phyloP scores from a whole-genome alignment of 1,140 invertebrate genomes.

The Cotesia vestalis region DNA sequence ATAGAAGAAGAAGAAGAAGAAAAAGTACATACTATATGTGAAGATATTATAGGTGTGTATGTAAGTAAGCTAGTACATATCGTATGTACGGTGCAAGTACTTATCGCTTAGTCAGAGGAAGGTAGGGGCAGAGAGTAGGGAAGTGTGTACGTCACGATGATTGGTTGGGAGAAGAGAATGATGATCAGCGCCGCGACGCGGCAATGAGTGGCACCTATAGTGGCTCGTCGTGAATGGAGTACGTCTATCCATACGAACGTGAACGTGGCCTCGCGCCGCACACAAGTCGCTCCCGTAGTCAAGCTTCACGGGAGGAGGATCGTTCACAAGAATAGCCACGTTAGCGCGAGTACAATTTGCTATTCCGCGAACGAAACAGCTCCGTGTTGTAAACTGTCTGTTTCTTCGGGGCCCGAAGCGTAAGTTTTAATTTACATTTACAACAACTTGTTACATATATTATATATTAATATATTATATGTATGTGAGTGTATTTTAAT shows the following conservation, averaged over 20 bases:
- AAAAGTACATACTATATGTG: too few species aligned
- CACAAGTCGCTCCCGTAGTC: constrained; percentile 34
- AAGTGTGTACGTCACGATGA: constrained; percentile 37
- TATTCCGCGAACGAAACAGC: constrained; percentile 62
- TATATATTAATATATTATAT: too few species aligned
- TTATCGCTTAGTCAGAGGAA: background rate
- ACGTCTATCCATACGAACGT: constrained; percentile 40
- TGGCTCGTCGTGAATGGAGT: constrained; percentile 36
- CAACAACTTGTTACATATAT: too few species aligned
- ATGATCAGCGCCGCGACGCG: constrained; percentile 20
- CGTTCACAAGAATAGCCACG: constrained; percentile 58
- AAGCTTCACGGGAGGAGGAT: constrained; percentile 55
- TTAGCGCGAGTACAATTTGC: constrained; percentile 54
- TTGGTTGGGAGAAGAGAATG: constrained; percentile 33
- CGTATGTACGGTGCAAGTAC: background rate
- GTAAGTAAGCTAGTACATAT: background rate
- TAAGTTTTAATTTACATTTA: constrained; percentile 48
- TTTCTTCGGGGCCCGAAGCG: constrained; percentile 58
- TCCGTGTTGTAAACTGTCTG: constrained; percentile 56
- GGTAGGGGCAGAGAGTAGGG: constrained; percentile 12
- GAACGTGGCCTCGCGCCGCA: constrained; percentile 46
- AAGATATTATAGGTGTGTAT: background rate
- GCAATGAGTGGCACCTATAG: constrained; percentile 31
- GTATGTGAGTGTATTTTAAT: too few species aligned
- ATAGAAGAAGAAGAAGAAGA: too few species aligned